Evolutionary conservation across 2,113 vertebrate genomes (phyloP).

Genomic region (Bos indicus): DNA sequence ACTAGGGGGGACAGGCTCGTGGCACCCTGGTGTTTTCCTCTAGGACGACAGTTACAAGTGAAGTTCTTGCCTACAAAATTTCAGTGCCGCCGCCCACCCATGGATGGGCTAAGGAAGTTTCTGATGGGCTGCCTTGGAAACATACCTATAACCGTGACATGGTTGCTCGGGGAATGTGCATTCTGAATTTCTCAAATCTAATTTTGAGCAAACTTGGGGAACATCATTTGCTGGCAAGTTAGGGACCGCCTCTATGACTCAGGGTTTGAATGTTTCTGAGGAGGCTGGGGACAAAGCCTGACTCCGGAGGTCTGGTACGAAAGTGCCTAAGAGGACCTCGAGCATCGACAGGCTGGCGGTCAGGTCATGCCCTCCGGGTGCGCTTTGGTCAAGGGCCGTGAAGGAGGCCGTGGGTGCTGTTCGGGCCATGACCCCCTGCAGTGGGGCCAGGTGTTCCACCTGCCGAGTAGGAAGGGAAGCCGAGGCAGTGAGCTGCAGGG

Average conservation of each 20-base stretch:
- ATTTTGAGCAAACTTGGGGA: not conserved
- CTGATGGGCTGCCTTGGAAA: not conserved
- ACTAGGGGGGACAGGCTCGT: not conserved
- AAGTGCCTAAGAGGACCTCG: not conserved
- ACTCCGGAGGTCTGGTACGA: not conserved
- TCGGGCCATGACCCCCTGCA: not conserved
- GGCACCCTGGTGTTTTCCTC: not conserved
- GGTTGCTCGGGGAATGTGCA: not conserved
- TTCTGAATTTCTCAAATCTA: not conserved
- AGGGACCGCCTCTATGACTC: not conserved
- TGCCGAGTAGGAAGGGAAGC: not conserved
- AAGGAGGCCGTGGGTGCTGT: not conserved
- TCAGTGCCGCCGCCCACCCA: rapidly evolving
- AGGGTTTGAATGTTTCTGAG: not conserved
- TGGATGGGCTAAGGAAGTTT: not conserved
- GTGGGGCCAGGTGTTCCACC: not conserved
- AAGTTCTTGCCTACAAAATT: not conserved
- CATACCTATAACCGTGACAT: not conserved
- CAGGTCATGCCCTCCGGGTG: not conserved
- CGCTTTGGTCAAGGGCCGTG: not conserved
- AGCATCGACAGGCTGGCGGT: rapidly evolving
- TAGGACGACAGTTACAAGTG: not conserved
- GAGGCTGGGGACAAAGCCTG: not conserved
- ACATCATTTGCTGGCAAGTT: not conserved
- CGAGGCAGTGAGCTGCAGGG: not conserved